phyloP scores from a whole-genome alignment of 2,113 vertebrate genomes.

The Cyprinodon variegatus region DNA sequence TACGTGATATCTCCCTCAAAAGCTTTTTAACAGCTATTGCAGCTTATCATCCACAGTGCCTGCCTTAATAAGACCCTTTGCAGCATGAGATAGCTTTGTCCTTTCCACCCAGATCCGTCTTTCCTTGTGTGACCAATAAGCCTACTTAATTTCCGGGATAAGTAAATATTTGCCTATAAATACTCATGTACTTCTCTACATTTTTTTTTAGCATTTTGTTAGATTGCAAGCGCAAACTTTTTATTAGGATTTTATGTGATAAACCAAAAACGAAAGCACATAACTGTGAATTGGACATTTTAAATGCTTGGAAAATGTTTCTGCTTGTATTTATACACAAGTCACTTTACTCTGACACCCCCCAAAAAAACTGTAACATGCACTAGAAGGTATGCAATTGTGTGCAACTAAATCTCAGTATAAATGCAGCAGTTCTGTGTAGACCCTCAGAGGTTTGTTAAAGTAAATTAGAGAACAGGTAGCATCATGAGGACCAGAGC shows the following conservation, averaged over 20 bases:
- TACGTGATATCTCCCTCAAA: conserved; percentile 73
- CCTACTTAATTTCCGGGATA: conserved; percentile 17
- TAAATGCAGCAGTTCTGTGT: background rate
- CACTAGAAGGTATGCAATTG: background rate
- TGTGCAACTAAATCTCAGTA: background rate
- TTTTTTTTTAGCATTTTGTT: background rate
- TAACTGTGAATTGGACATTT: background rate
- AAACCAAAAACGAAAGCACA: background rate
- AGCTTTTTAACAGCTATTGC: conserved; percentile 59
- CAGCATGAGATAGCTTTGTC: conserved; percentile 35
- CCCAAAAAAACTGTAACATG: background rate
- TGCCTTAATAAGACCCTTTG: conserved; percentile 20
- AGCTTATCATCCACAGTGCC: conserved; percentile 67
- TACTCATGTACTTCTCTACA: conserved; percentile 39
- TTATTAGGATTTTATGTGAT: background rate
- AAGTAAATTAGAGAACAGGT: background rate
- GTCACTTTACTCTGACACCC: background rate
- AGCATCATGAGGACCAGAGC: background rate
- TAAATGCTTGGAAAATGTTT: background rate
- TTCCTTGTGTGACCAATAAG: background rate
- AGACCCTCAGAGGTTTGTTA: background rate
- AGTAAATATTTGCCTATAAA: conserved; percentile 32
- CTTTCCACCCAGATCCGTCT: conserved; percentile 38
- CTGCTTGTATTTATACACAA: background rate
- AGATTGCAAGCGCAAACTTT: background rate